These are phyloP conservation scores for Oncorhynchus tshawytscha DNA, from an alignment of 2,113 vertebrate genomes.

Conservation along the genomic window DNA sequence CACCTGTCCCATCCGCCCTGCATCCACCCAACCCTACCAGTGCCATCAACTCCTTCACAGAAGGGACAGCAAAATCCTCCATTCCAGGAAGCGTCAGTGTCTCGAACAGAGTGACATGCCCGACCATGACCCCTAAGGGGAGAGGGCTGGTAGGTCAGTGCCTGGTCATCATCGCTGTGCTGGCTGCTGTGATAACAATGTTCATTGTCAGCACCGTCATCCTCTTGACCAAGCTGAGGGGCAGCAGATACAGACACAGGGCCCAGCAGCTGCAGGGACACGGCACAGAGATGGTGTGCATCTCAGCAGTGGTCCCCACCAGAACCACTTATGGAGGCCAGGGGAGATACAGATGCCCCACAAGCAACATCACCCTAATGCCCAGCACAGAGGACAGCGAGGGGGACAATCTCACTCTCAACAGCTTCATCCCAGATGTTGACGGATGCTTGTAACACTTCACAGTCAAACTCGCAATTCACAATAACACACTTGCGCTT, in stretches of 20 bases:
- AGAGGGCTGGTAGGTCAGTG: slow-evolving; percentile 62
- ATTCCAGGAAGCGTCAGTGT: not conserved
- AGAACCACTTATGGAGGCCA: not conserved
- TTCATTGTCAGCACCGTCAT: slow-evolving; percentile 73
- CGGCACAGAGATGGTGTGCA: not conserved
- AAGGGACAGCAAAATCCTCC: not conserved
- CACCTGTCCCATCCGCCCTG: not conserved
- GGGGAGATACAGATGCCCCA: not conserved
- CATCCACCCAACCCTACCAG: not conserved
- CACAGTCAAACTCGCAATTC: too few species aligned
- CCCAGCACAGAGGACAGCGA: not conserved
- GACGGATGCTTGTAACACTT: not conserved
- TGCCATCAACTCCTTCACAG: not conserved
- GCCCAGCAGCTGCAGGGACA: not conserved
- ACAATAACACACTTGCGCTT: too few species aligned
- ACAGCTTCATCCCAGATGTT: not conserved
- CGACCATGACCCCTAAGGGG: not conserved
- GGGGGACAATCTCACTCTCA: not conserved
- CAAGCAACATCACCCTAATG: not conserved
- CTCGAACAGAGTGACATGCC: not conserved
- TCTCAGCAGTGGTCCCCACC: not conserved
- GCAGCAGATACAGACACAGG: not conserved
- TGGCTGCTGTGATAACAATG: slow-evolving; percentile 70
- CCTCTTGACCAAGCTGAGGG: not conserved
- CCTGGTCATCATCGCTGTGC: slow-evolving; percentile 74